Evolutionary conservation across 2,113 vertebrate species (phyloP), one percentile per base, ranked within the genome.

Genomic region (Cyphomyrus discorhynchus): DNA sequence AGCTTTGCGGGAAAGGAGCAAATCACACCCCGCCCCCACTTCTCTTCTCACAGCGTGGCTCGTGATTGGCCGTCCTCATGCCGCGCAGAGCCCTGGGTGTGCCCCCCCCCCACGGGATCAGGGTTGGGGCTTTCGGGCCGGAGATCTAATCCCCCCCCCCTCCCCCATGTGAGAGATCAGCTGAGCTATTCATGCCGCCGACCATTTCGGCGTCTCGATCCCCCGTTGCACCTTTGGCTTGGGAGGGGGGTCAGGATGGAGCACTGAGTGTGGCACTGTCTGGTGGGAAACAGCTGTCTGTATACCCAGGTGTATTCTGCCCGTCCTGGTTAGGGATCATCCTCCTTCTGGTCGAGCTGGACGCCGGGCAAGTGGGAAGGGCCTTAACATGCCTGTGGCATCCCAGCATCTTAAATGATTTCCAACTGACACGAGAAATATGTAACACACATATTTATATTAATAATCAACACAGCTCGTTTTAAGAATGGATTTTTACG

Each of bases 151-250:
- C 95, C 95, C 93, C 91, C 8, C 46, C 46, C 46, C 94, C 46
- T 8, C 94, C 95, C 95, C 3, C 2, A 96, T 96, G 95, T 95
- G 95, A 96, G 94, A 94, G 93, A 95, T 96, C 96, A 96, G 95
- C 96, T 95, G 95, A 95, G 31, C 85, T 10, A 10, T 50, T 86
- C 84, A 86, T 53, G 24, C 49, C 82, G 11, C 35, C 8, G 9
- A 46, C 9, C 21, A 24, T 92, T 92, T 92, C 91, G 92, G 93
- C 91, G 93, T 94, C 93, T 49, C 46, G 0, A 47, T n/a, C 46
- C 10, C 83, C 24, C 15, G n/a, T 4, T 46, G 42, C 15, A 2
- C 42, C 66, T 45, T 24, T 27, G 45, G 83, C 8, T 2, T 19
- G 24, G 84, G 85, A 17, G 85, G 2, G 45, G 50, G 27, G 42